Percentiles rank a stretch among this genome's conserved stretches.
Evolutionary conservation across 2,888 invertebrate species (phyloP).

Genomic region (Cerastis rubricosa): DNA sequence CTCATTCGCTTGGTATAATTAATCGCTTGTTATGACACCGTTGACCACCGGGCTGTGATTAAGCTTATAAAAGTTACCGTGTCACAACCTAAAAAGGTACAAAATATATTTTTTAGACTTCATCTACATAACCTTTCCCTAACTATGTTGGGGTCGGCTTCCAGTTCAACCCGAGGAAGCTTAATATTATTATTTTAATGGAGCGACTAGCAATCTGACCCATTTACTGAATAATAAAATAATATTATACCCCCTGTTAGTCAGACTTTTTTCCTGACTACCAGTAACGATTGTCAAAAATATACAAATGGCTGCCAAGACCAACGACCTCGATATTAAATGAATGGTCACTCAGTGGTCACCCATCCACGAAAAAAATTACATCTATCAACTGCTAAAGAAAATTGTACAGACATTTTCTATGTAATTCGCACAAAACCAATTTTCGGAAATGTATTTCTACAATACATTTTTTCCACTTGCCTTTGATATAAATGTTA

Average conservation of each 20-base stretch:
- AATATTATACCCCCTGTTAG: background rate
- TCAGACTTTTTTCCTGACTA: background rate
- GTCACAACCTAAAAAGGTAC: background rate
- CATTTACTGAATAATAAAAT: background rate
- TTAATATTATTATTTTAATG: background rate
- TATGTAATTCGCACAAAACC: conserved; percentile 18
- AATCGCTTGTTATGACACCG: conserved; percentile 26
- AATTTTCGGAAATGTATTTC: conserved; percentile 51
- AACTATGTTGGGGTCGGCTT: background rate
- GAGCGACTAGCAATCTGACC: background rate
- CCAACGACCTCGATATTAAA: background rate
- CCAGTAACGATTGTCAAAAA: too few relatives aligned
- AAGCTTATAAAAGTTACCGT: conserved; percentile 10
- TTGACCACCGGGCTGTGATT: conserved; percentile 11
- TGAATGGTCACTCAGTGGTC: conserved; percentile 6
- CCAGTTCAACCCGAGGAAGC: background rate
- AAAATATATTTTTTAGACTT: background rate
- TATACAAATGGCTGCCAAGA: background rate
- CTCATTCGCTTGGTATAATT: conserved; percentile 18
- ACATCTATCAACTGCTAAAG: conserved; percentile 5
- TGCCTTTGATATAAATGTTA: conserved; percentile 53
- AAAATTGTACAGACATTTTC: conserved; percentile 24
- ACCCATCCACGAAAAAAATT: conserved; percentile 11
- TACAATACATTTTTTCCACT: conserved; percentile 39
- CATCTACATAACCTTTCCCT: background rate